These are phyloP conservation scores for Thymelicus acteon DNA, from an alignment of 2,888 invertebrate species.

Conservation along the genomic window DNA sequence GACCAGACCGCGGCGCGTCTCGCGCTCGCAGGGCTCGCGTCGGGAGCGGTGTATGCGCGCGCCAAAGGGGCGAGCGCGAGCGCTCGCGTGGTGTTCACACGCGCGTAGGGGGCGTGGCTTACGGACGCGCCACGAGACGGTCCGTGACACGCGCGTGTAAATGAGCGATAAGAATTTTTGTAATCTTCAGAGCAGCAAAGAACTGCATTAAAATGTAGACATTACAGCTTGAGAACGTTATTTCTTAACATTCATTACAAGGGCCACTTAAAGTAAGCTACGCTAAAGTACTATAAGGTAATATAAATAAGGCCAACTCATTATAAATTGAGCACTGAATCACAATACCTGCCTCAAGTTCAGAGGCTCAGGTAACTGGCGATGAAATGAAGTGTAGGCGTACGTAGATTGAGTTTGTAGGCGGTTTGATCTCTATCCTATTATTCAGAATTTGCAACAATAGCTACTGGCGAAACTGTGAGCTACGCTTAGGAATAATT, in stretches of 20 bases:
- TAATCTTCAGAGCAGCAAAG: no score
- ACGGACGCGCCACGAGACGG: no score
- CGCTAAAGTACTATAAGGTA: background rate
- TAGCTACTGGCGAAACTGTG: slow-evolving; percentile 29
- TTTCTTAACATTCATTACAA: background rate
- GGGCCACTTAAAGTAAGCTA: background rate
- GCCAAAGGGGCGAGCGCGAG: no score
- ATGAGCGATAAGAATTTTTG: no score
- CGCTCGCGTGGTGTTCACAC: no score
- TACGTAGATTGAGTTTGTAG: slow-evolving; percentile 30
- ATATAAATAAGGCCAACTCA: slow-evolving; percentile 12
- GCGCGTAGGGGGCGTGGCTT: no score
- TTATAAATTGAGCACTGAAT: slow-evolving; percentile 35
- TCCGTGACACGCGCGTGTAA: no score
- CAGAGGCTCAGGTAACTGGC: slow-evolving; percentile 20
- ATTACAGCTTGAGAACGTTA: no score
- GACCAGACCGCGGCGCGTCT: no score
- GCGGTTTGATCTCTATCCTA: slow-evolving; percentile 25
- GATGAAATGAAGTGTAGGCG: slow-evolving; percentile 34
- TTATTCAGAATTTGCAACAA: slow-evolving; percentile 30
- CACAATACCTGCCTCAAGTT: slow-evolving; percentile 6
- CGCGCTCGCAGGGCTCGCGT: no score
- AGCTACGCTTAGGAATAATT: slow-evolving; percentile 20
- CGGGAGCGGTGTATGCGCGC: no score
- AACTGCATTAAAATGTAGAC: no score